These are phyloP conservation scores for Beroe forskalii DNA, from an alignment of 37 sponge, comb jelly and placozoan species.

Conservation along the genomic window DNA sequence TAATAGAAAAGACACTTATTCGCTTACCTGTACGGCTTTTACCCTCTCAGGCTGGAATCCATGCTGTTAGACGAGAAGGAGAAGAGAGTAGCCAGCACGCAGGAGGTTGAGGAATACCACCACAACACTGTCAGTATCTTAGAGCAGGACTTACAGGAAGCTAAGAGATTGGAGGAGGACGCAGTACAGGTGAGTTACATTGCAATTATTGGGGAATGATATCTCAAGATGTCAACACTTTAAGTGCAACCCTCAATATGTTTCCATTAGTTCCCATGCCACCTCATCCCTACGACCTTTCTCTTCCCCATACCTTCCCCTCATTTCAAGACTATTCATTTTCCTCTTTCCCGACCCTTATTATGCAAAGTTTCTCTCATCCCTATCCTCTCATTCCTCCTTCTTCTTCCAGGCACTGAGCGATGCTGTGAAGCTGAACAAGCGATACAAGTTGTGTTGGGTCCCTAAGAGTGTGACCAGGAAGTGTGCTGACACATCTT, in stretches of 20 bases:
- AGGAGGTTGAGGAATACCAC: neutral
- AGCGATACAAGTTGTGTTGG: constrained; percentile 58
- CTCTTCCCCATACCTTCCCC: too few relatives aligned
- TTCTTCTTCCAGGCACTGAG: constrained; percentile 11
- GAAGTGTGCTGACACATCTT: constrained; percentile 26
- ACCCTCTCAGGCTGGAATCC: neutral
- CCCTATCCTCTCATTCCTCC: too few relatives aligned
- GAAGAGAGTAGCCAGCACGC: neutral
- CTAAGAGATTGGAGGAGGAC: constrained; percentile 32
- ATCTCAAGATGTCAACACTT: too few relatives aligned
- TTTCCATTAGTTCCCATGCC: too few relatives aligned
- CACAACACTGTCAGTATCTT: constrained; percentile 39
- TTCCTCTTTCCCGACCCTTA: too few relatives aligned
- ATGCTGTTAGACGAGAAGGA: neutral
- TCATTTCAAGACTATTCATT: too few relatives aligned
- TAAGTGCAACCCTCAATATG: too few relatives aligned
- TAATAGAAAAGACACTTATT: too few relatives aligned
- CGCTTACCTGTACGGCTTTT: too few relatives aligned
- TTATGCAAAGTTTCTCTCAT: too few relatives aligned
- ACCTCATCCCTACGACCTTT: too few relatives aligned
- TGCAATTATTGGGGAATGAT: too few relatives aligned
- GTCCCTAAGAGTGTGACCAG: constrained; percentile 57
- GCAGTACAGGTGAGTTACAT: constrained; percentile 22
- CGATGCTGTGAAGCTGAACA: constrained; percentile 38
- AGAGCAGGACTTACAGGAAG: constrained; percentile 11